A percentile compares a stretch with the other conserved stretches of the same genome.
phyloP scores from a whole-genome alignment of 2,113 vertebrate species.

The Tautogolabrus adspersus region DNA sequence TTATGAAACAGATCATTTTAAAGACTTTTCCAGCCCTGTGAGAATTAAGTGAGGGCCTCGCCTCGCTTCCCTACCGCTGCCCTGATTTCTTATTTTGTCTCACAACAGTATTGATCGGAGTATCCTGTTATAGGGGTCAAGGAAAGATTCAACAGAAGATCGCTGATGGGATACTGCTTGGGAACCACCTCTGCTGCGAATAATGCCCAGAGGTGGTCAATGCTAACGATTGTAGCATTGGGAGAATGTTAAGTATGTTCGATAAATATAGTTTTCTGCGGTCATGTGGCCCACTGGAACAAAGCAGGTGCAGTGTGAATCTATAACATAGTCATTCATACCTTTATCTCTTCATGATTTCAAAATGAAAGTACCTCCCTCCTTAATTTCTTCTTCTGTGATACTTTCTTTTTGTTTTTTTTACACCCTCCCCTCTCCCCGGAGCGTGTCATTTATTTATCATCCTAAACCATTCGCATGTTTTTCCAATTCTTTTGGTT shows the following conservation, averaged over 20 bases:
- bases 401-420: too few species aligned
- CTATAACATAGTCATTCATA: too few species aligned
- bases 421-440: too few species aligned
- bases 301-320: neutral
- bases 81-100: constrained; percentile 50
- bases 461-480: too few species aligned
- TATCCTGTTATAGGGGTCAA: constrained; percentile 51
- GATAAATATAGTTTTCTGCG: constrained; percentile 10
- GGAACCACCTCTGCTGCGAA: constrained; percentile 39
- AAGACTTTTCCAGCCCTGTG: constrained; percentile 31
- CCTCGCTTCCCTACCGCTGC: constrained; percentile 12
- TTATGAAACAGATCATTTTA: constrained; percentile 47
- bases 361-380: too few species aligned
- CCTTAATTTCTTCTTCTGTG: too few species aligned
- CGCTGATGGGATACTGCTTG: constrained; percentile 32
- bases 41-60: constrained; percentile 32
- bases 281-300: neutral
- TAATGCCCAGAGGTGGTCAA: constrained; percentile 47
- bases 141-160: constrained; percentile 44
- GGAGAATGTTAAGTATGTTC: constrained; percentile 18
- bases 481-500: too few species aligned
- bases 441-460: too few species aligned
- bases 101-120: constrained; percentile 59
- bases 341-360: too few species aligned
- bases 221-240: constrained; percentile 34